These are phyloP conservation scores for Pampus argenteus DNA, from an alignment of 2,797 vertebrate genomes.

Conservation along the genomic window DNA sequence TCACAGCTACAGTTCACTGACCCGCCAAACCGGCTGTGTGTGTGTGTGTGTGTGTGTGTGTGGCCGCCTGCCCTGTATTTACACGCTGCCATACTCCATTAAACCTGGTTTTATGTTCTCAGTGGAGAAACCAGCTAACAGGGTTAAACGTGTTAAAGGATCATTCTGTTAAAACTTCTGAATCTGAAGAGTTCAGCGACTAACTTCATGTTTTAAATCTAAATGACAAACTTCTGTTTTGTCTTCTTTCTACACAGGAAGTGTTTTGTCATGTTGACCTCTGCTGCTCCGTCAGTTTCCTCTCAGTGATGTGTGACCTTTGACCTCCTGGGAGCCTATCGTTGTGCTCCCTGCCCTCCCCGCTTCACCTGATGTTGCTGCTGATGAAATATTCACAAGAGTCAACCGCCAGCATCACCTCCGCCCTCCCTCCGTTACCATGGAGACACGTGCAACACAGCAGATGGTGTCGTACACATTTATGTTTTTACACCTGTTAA, in stretches of 20 bases:
- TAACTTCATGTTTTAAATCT: too few species aligned
- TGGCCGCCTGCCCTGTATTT: conserved; percentile 5
- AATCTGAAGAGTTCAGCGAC: too few species aligned
- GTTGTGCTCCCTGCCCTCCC: too few species aligned
- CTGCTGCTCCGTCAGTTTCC: neutral
- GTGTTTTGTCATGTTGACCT: too few species aligned
- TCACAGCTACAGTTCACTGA: conserved; percentile 50
- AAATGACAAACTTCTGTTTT: too few species aligned
- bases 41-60: conserved; percentile 9
- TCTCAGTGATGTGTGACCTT: neutral
- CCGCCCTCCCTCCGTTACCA: conserved; percentile 6
- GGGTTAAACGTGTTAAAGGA: neutral
- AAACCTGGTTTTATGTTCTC: conserved; percentile 27
- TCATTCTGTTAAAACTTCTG: too few species aligned
- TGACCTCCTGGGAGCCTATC: neutral
- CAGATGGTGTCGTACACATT: too few species aligned
- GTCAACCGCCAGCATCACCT: conserved; percentile 7
- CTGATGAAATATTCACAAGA: conserved; percentile 29
- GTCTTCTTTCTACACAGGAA: too few species aligned
- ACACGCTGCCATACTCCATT: conserved; percentile 14
- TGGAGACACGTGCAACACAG: neutral
- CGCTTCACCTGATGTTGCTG: conserved; percentile 12
- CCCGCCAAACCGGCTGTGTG: neutral
- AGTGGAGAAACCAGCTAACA: neutral
- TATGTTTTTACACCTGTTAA: too few species aligned